Evolutionary conservation across 2,888 invertebrate species (phyloP), one percentile per base, ranked within the genome.

Genomic region (Meta bourneti): DNA sequence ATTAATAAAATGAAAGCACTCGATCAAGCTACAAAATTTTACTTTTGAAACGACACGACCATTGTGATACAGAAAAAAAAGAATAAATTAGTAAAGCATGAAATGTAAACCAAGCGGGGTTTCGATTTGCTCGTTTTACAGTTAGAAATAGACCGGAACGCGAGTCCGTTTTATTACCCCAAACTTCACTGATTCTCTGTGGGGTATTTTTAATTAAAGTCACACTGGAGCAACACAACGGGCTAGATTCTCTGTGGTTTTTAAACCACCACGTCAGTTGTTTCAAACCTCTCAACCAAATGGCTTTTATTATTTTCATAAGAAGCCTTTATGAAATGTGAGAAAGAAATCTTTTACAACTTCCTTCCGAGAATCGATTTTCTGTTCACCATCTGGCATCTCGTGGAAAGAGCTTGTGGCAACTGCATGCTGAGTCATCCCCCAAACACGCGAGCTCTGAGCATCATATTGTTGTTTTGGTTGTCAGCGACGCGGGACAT

Each of bases 391-490:
- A 71, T 69, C 49, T 71, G 69, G 19, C 69, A 69, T 82, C 81
- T 82, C n/a, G 70, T 8, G 51, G 51, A 51, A 71, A 71, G 81
- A 70, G 81, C 70, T 51, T 51, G 81, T 82, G 81, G 81, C 81
- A 82, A 82, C 81, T 71, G 69, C 11, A 54, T 49, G 71, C 19
- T 82, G 81, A 82, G n/a, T 82, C 81, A 82, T 82, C 81, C 11
- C 49, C 71, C n/a, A 82, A 82, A 82, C 81, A 70, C 69, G 81
- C 69, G 49, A 51, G 69, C 61, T 61, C 69, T 13, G 51, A 20
- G 69, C 52, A 69, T 51, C 16, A 16, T 49, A 82, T 49, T 82
- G 69, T 82, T 82, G 70, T 82, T 61, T 48, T 70, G 49, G 70
- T 69, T n/a, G 49, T 69, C 19, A 16, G 9, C n/a, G n/a, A 69